Evolutionary conservation across 1,140 invertebrate genomes (phyloP).

Genomic region (Orius insidiosus): DNA sequence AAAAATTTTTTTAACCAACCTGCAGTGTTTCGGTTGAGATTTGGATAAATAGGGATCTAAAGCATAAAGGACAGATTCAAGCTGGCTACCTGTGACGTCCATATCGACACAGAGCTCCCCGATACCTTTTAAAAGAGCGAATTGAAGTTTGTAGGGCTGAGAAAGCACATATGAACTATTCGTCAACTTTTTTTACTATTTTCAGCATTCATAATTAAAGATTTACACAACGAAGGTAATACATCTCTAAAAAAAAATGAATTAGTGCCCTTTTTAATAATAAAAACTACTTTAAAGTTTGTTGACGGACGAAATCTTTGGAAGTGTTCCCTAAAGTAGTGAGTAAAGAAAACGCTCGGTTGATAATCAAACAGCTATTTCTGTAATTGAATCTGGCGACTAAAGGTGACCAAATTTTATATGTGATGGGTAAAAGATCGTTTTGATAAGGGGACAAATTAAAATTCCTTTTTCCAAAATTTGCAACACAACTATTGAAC

Average conservation of each 20-base stretch:
- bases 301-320: conserved; percentile 43
- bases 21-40: conserved; percentile 40
- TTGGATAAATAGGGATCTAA: conserved; percentile 34
- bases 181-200: conserved; percentile 39
- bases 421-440: conserved; percentile 45
- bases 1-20: conserved; percentile 29
- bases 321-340: conserved; percentile 34
- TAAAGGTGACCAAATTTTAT: conserved; percentile 45
- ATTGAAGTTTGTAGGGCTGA: conserved; percentile 40
- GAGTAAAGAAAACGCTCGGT: conserved; percentile 38
- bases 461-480: conserved; percentile 38
- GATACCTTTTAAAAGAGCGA: conserved; percentile 32
- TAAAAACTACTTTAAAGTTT: conserved; percentile 36
- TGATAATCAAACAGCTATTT: conserved; percentile 36
- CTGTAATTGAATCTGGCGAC: conserved; percentile 33
- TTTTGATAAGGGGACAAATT: conserved; percentile 37
- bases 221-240: conserved; percentile 34
- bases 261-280: no score
- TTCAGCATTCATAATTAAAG: conserved; percentile 30
- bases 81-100: conserved; percentile 29
- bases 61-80: conserved; percentile 30
- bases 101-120: conserved; percentile 31
- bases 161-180: conserved; percentile 37
- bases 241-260: conserved; percentile 36
- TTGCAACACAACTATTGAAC: conserved; percentile 34